Evolutionary conservation across 2,113 vertebrate genomes (phyloP), one percentile per base, ranked within the genome.

Genomic region (Cebus imitator): DNA sequence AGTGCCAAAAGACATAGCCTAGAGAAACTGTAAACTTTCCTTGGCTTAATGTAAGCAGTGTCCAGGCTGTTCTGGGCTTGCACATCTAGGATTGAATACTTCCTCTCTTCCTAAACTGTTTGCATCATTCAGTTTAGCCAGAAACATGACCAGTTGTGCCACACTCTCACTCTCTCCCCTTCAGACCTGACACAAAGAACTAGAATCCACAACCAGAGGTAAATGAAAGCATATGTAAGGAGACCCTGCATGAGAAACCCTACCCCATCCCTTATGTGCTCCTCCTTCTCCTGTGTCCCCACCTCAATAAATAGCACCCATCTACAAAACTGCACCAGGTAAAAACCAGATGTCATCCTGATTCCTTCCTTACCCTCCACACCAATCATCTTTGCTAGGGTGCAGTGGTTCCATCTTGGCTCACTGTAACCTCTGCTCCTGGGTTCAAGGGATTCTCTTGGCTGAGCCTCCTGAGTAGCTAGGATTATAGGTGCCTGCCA

Each of bases 51-150:
- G 58, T 14, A 80, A 78, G 45, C n/a, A 79, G 58, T 95, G 25
- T 93, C 64, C 57, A 25, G 45, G 55, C 11, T 87, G 16, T 6
- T 20, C 40, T 93, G 10, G 32, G 20, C 58, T 43, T 52, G 82
- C 13, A 89, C 76, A 23, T 83, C 76, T 94, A 83, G 21, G 17
- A 90, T 58, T 86, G 75, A 95, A 0, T 73, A 85, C 30, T 88
- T 92, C 37, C 64, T 81, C 43, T 45, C 61, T 96, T 75, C 70
- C 37, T 79, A 95, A 94, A 78, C 93, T 48, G 45, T 79, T 93
- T 83, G 50, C 23, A 92, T 85, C 78, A 85, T 85, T n/a, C 57
- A 57, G 32, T 87, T 96, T 75, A 84, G 48, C 68, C 88, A 94
- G 48, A 21, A 21, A 57, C 18, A 43, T 43, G 45, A 83, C 40